These are phyloP conservation scores for Nesidiocoris tenuis DNA, from an alignment of 2,888 invertebrate species.

Conservation along the genomic window DNA sequence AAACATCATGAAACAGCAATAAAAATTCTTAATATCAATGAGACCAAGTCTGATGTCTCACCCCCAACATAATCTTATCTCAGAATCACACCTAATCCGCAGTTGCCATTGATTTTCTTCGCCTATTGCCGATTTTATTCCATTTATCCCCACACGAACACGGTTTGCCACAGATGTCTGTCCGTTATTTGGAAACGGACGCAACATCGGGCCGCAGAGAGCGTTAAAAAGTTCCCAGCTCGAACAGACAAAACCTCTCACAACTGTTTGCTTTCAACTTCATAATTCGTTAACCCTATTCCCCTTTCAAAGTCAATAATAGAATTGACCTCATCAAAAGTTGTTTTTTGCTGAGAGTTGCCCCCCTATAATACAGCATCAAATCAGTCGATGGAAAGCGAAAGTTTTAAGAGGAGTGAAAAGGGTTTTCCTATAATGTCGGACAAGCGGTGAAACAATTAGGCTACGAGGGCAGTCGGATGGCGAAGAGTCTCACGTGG, in stretches of 20 bases:
- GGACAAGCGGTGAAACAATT: conserved; percentile 23
- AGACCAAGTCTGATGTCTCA: too few relatives aligned
- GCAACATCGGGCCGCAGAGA: too few relatives aligned
- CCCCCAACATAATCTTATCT: too few relatives aligned
- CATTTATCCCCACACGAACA: too few relatives aligned
- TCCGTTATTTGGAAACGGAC: too few relatives aligned
- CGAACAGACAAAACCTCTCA: not conserved
- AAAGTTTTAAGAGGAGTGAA: not conserved
- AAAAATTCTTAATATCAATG: too few relatives aligned
- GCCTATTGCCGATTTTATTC: too few relatives aligned
- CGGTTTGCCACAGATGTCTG: too few relatives aligned
- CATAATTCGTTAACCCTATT: not conserved
- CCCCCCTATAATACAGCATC: not conserved
- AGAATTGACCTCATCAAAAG: not conserved
- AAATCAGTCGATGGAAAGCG: not conserved
- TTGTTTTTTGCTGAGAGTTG: not conserved
- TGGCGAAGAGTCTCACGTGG: not conserved
- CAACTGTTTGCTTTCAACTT: not conserved
- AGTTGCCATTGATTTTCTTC: too few relatives aligned
- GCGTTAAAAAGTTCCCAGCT: too few relatives aligned
- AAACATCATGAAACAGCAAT: too few relatives aligned
- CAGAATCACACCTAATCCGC: too few relatives aligned
- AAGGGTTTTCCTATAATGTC: not conserved
- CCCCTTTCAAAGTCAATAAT: not conserved
- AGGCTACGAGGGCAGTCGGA: conserved; percentile 1